phyloP scores from a whole-genome alignment of 2,888 invertebrate genomes.

The Nymphalis urticae region DNA sequence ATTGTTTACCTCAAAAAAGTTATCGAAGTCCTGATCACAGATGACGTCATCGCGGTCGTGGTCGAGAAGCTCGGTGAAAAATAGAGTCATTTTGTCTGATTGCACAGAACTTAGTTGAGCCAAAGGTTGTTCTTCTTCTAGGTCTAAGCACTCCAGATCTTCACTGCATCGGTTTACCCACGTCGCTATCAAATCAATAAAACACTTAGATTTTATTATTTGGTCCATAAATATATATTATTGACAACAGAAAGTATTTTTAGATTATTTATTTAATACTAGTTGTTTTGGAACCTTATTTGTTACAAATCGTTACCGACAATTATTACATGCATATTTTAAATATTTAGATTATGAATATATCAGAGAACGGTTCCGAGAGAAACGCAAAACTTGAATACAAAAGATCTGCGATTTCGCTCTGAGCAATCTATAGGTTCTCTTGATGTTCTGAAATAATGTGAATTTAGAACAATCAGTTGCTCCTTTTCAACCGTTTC shows the following conservation, averaged over 20 bases:
- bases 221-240: not conserved
- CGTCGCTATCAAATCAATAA: slow-evolving; percentile 78
- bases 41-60: slow-evolving; percentile 87
- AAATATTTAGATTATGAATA: not conserved
- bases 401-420: not conserved
- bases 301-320: no score
- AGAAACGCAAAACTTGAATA: not conserved
- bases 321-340: not conserved
- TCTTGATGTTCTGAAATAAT: not conserved
- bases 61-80: slow-evolving; percentile 86
- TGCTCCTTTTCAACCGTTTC: slow-evolving; percentile 14
- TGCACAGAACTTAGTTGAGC: slow-evolving; percentile 83
- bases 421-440: not conserved
- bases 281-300: not conserved
- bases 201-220: no score
- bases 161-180: slow-evolving; percentile 88
- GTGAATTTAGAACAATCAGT: slow-evolving; percentile 7
- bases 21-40: slow-evolving; percentile 86
- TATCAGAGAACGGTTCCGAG: not conserved
- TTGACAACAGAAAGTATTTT: not conserved
- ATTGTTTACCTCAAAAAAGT: slow-evolving; percentile 82
- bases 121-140: slow-evolving; percentile 77
- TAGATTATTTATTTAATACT: no score
- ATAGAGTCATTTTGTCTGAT: slow-evolving; percentile 86
- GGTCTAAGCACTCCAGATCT: slow-evolving; percentile 81